phyloP scores from a whole-genome alignment of 2,113 vertebrate genomes.

The Chrysemys picta region DNA sequence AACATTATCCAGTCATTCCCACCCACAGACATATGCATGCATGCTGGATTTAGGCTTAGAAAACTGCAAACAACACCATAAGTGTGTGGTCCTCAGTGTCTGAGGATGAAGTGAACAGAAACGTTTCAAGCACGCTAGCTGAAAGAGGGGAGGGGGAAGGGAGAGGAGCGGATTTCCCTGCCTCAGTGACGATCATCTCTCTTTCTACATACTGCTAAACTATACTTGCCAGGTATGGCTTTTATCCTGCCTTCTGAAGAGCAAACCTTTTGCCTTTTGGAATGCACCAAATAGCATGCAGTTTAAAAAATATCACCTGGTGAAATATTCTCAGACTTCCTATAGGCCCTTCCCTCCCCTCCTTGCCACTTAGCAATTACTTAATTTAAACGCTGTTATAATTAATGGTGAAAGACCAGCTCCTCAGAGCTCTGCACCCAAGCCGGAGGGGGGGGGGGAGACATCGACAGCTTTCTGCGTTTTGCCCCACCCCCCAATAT shows the following conservation, averaged over 20 bases:
- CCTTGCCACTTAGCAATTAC: conserved; percentile 58
- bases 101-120: conserved; percentile 64
- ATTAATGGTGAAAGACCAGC: conserved; percentile 53
- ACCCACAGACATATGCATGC: conserved; percentile 52
- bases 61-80: conserved; percentile 49
- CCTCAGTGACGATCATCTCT: conserved; percentile 62
- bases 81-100: conserved; percentile 58
- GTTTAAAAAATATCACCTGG: conserved; percentile 36
- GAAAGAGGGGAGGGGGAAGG: conserved; percentile 50
- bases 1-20: conserved; percentile 71
- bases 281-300: conserved; percentile 57
- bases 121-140: conserved; percentile 63
- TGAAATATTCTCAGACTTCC: conserved; percentile 40
- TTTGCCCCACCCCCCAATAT: neutral
- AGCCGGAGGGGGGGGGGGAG: neutral
- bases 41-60: conserved; percentile 19
- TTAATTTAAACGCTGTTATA: conserved; percentile 72
- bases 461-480: neutral
- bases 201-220: conserved; percentile 65
- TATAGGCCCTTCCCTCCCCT: conserved; percentile 47
- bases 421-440: conserved; percentile 18
- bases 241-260: conserved; percentile 49
- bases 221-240: conserved; percentile 35
- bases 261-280: conserved; percentile 52
- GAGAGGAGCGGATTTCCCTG: conserved; percentile 60